Percentiles rank a stretch among this genome's conserved stretches.
These are phyloP conservation scores for Calyptomena viridis DNA, from an alignment of 2,113 vertebrate genomes.

Conservation along the genomic window DNA sequence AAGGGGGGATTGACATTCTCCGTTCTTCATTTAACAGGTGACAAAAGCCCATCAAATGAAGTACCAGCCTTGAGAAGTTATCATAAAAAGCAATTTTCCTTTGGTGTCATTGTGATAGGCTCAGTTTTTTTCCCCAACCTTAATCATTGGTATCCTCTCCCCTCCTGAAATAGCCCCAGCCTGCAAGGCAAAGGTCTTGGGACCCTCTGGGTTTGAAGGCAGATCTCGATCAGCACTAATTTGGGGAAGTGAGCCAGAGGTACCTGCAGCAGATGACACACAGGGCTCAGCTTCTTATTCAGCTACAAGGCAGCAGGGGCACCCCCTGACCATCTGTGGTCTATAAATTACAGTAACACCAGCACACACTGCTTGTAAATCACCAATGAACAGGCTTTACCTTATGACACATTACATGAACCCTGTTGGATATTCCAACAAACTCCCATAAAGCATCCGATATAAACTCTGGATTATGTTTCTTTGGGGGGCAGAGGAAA, in stretches of 20 bases:
- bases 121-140: background rate
- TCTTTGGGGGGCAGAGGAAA: slow-evolving; percentile 61
- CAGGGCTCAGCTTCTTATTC: slow-evolving; percentile 73
- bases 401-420: slow-evolving; percentile 81
- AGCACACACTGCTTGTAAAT: slow-evolving; percentile 81
- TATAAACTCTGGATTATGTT: slow-evolving; percentile 77
- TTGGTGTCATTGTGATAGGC: background rate
- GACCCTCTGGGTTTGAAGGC: slow-evolving; percentile 36
- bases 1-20: background rate
- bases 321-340: slow-evolving; percentile 78
- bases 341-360: slow-evolving; percentile 82
- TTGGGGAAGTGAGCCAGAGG: slow-evolving; percentile 67
- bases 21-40: background rate
- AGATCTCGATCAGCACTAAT: slow-evolving; percentile 48
- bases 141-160: background rate
- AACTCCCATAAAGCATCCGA: slow-evolving; percentile 76
- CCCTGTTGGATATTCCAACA: slow-evolving; percentile 83
- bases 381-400: slow-evolving; percentile 77
- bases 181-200: background rate
- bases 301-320: slow-evolving; percentile 77
- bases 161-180: background rate
- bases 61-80: background rate
- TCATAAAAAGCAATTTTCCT: slow-evolving; percentile 10
- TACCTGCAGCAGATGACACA: slow-evolving; percentile 73
- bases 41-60: background rate